Conservation (phyloP, 2,113 vertebrate species). For the Corythaixoides concolor region DNA sequence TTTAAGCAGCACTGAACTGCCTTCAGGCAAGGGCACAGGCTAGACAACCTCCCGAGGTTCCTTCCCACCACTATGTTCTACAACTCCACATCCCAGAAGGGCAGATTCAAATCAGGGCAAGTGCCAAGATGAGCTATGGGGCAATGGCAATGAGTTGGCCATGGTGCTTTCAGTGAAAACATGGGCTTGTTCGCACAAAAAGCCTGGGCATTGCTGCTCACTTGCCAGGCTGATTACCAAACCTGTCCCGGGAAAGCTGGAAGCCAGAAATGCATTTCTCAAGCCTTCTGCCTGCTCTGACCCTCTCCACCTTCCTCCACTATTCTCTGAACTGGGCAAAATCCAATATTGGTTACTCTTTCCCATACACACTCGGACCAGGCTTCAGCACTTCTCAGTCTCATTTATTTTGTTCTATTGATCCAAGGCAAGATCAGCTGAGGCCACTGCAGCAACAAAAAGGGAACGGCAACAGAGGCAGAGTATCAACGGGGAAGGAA, state of each 20-base stretch:
- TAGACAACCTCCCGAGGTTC: neutral
- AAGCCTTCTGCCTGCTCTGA: neutral
- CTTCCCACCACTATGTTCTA: neutral
- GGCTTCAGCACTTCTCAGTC: neutral
- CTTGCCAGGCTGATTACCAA: neutral
- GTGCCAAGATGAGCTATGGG: neutral
- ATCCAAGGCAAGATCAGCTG: neutral
- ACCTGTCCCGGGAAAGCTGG: neutral
- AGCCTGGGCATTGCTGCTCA: neutral
- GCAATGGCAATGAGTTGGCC: neutral
- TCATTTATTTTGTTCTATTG: slow-evolving; percentile 1
- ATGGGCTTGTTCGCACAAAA: neutral
- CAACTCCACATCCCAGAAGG: neutral
- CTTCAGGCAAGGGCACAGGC: slow-evolving; percentile 30
- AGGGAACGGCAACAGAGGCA: neutral
- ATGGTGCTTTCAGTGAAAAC: neutral
- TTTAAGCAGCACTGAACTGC: slow-evolving; percentile 25
- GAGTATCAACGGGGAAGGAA: neutral
- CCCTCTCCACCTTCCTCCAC: neutral
- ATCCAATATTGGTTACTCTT: slow-evolving; percentile 4
- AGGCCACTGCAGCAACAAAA: neutral
- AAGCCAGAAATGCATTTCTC: neutral
- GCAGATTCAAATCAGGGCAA: neutral
- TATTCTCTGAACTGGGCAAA: neutral
- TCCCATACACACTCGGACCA: neutral